Percentiles rank a stretch among this genome's conserved stretches.
These are phyloP conservation scores for Elachura formosa DNA, from an alignment of 2,113 vertebrate genomes.

Conservation along the genomic window DNA sequence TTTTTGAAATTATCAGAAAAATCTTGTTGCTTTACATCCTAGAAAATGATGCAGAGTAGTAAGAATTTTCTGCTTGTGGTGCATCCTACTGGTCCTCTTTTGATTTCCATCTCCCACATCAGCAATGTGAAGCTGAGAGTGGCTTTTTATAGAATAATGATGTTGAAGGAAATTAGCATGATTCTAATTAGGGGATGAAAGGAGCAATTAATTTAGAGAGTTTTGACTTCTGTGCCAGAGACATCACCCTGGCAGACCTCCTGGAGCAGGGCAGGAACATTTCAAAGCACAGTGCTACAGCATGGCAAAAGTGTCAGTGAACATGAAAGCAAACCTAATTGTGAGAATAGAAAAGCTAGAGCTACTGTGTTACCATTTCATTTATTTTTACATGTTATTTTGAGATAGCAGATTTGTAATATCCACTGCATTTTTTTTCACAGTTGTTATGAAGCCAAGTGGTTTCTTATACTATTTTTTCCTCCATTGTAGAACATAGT, in stretches of 20 bases:
- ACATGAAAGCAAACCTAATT: not conserved
- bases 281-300: not conserved
- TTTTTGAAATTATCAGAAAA: not conserved
- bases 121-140: not conserved
- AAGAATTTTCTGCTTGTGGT: not conserved
- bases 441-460: not conserved
- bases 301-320: not conserved
- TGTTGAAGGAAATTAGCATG: slow-evolving; percentile 7
- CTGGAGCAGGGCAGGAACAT: not conserved
- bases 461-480: not conserved
- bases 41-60: not conserved
- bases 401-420: not conserved
- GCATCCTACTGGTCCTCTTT: not conserved
- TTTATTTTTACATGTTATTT: not conserved
- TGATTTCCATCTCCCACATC: not conserved
- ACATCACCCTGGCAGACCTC: not conserved
- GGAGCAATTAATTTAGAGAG: not conserved
- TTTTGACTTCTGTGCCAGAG: not conserved
- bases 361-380: not conserved
- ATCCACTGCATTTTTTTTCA: not conserved
- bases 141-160: not conserved
- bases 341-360: not conserved
- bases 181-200: slow-evolving; percentile 24
- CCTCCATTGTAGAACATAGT: not conserved
- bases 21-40: not conserved